Conservation (phyloP, 2,888 invertebrate genomes). For the Rhingia rostrata region DNA sequence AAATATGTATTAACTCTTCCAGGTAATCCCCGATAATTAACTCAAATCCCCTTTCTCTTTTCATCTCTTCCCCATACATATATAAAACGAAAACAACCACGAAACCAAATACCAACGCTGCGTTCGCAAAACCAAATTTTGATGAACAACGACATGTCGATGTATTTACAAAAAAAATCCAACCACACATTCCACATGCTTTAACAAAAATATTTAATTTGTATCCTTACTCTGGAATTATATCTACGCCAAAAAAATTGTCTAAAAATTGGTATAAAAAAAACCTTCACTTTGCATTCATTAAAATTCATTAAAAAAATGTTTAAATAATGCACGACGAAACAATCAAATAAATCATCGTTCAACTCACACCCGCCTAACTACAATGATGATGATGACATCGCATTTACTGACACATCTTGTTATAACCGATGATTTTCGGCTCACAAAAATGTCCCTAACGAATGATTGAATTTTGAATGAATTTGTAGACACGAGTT, state of each 20-base stretch:
- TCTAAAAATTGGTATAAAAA: constrained; percentile 37
- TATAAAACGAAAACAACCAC: constrained; percentile 50
- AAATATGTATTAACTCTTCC: constrained; percentile 56
- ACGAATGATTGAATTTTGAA: constrained; percentile 79
- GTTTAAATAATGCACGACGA: not conserved
- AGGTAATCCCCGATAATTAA: constrained; percentile 72
- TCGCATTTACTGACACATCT: constrained; percentile 82
- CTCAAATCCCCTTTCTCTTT: constrained; percentile 62
- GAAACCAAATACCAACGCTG: constrained; percentile 45
- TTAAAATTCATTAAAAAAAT: constrained; percentile 3
- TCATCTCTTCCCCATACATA: constrained; percentile 36
- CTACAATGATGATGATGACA: constrained; percentile 82
- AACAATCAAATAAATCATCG: constrained; percentile 17
- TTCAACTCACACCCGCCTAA: constrained; percentile 27
- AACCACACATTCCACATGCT: constrained; percentile 53
- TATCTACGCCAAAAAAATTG: constrained; percentile 37
- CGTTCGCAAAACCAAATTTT: constrained; percentile 30
- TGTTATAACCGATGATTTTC: constrained; percentile 83
- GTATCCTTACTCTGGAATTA: constrained; percentile 34
- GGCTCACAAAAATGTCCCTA: constrained; percentile 81
- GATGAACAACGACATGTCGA: constrained; percentile 42
- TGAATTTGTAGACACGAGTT: constrained; percentile 60
- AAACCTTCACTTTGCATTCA: constrained; percentile 21
- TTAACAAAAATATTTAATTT: constrained; percentile 32
- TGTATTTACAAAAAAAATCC: constrained; percentile 7